A percentile compares a stretch with the other conserved stretches of the same genome.
These are phyloP conservation scores for Metopolophium dirhodum DNA, from an alignment of 1,140 invertebrate genomes.

Conservation along the genomic window DNA sequence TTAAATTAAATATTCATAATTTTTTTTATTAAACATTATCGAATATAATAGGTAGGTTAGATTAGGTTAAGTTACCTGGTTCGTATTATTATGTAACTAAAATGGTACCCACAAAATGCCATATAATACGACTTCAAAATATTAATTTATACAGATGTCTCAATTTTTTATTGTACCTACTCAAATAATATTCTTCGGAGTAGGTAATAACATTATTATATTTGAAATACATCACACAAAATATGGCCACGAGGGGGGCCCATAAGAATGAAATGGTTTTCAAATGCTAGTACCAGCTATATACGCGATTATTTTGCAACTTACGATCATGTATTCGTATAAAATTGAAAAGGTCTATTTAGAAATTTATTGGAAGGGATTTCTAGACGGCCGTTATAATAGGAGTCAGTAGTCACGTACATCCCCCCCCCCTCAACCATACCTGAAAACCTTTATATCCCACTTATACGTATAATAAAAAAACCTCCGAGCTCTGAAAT, in stretches of 20 bases:
- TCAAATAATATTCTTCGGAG: neutral
- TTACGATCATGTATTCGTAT: neutral
- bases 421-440: neutral
- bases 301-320: conserved; percentile 41
- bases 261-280: conserved; percentile 44
- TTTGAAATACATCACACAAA: conserved; percentile 21
- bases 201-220: neutral
- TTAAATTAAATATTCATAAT: neutral
- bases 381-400: conserved; percentile 43
- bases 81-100: too few species aligned
- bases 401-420: conserved; percentile 36
- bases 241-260: neutral
- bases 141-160: neutral
- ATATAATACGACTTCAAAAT: neutral
- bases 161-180: neutral
- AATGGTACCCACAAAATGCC: too few species aligned
- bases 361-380: conserved; percentile 51
- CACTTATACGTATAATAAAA: conserved; percentile 35
- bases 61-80: too few species aligned
- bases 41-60: too few species aligned
- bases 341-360: conserved; percentile 47
- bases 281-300: neutral
- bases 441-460: conserved; percentile 28
- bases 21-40: neutral
- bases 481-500: conserved; percentile 17